These are phyloP conservation scores for Etia nguti DNA, from an alignment of 2,113 vertebrate genomes.

Conservation along the genomic window DNA sequence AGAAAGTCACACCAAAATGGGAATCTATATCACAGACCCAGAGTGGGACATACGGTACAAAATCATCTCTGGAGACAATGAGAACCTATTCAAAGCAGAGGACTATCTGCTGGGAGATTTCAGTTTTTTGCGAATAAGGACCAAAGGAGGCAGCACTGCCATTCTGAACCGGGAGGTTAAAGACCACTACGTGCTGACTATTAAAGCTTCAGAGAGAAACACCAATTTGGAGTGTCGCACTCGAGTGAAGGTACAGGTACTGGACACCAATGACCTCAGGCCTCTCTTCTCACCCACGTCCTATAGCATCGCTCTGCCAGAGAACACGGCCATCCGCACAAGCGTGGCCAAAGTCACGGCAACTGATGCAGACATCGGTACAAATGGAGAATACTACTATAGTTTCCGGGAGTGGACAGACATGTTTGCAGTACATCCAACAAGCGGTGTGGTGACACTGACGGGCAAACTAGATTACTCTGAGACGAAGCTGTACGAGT, in stretches of 20 bases:
- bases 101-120: conserved; percentile 92
- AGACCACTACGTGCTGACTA: conserved; percentile 87
- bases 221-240: conserved; percentile 83
- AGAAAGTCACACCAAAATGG: conserved; percentile 92
- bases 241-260: conserved; percentile 84
- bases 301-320: conserved; percentile 89
- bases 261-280: conserved; percentile 95
- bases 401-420: conserved; percentile 95
- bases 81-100: conserved; percentile 98
- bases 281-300: conserved; percentile 96
- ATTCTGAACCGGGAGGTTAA: conserved; percentile 96
- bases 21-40: conserved; percentile 82
- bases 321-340: conserved; percentile 88
- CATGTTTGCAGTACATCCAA: conserved; percentile 94
- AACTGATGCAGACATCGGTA: conserved; percentile 96
- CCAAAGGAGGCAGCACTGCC: conserved; percentile 97
- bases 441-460: conserved; percentile 86
- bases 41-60: conserved; percentile 93
- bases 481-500: conserved; percentile 81
- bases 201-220: conserved; percentile 88
- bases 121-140: conserved; percentile 95
- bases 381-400: conserved; percentile 98
- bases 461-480: conserved; percentile 87
- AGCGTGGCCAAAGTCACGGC: conserved; percentile 91
- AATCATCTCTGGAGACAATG: conserved; percentile 94